Conservation (phyloP, 2,888 invertebrate species). For the Eurytoma californica region DNA sequence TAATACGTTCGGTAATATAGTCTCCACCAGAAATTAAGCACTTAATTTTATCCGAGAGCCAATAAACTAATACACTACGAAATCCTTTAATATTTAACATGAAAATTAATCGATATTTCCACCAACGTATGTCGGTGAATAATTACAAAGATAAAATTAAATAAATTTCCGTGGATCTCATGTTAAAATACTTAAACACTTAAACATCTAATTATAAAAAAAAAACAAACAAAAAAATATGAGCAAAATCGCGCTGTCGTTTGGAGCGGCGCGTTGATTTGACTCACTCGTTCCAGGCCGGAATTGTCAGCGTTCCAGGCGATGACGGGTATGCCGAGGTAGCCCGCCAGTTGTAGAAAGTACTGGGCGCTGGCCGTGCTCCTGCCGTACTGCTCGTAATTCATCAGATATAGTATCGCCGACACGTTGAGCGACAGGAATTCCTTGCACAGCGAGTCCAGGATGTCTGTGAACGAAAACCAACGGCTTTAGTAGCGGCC, state of each 20-base stretch:
- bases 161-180: not conserved
- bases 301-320: slow-evolving; percentile 99
- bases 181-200: not conserved
- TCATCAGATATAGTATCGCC: slow-evolving; percentile 95
- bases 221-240: not conserved
- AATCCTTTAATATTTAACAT: no score
- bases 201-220: not conserved
- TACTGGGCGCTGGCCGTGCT: slow-evolving; percentile 96
- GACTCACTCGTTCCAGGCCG: slow-evolving; percentile 81
- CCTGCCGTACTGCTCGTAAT: slow-evolving; percentile 94
- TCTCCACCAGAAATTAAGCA: not conserved
- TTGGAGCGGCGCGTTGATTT: no score
- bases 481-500: not conserved
- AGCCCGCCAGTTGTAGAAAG: slow-evolving; percentile 93
- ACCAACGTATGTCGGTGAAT: not conserved
- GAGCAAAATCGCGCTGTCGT: no score
- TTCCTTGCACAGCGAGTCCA: slow-evolving; percentile 91
- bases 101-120: not conserved
- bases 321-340: slow-evolving; percentile 96
- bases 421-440: slow-evolving; percentile 93
- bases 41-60: not conserved
- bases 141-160: not conserved
- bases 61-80: not conserved
- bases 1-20: not conserved
- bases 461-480: slow-evolving; percentile 80